Evolutionary conservation across 64 coral and sea anemone genomes (phyloP).

Genomic region (Pocillopora verrucosa): DNA sequence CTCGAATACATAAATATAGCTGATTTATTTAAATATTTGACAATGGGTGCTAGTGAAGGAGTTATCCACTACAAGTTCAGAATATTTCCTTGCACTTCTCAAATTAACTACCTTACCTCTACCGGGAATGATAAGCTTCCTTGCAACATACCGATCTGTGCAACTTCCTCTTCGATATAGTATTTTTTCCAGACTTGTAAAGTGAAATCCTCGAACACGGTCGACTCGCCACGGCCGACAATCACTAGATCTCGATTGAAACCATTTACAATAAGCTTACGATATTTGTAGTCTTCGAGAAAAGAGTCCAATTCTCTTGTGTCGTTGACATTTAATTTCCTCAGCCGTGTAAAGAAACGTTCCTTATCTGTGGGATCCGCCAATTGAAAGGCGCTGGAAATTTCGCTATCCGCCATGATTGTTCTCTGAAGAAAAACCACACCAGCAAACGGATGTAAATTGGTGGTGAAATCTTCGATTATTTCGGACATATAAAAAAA

Average conservation of each 20-base stretch:
- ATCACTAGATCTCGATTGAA: conserved; percentile 82
- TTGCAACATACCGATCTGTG: conserved; percentile 87
- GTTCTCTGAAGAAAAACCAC: background rate
- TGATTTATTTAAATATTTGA: too few relatives aligned
- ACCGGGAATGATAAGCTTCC: conserved; percentile 82
- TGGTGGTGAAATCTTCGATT: background rate
- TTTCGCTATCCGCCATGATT: conserved; percentile 32
- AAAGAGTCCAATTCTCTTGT: conserved; percentile 34
- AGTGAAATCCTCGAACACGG: conserved; percentile 85
- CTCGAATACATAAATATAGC: too few relatives aligned
- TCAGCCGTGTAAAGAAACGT: conserved; percentile 70
- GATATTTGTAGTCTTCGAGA: conserved; percentile 79
- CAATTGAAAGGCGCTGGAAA: conserved; percentile 74
- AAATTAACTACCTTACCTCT: conserved; percentile 59
- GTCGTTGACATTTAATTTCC: conserved; percentile 79
- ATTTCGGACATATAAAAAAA: background rate
- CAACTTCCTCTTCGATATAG: conserved; percentile 85
- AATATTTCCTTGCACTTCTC: too few relatives aligned
- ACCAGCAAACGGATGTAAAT: background rate
- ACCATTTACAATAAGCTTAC: conserved; percentile 71
- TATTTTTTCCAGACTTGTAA: conserved; percentile 92
- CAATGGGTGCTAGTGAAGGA: too few relatives aligned
- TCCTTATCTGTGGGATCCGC: conserved; percentile 69
- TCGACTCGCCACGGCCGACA: conserved; percentile 67
- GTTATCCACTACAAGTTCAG: too few relatives aligned